phyloP scores from a whole-genome alignment of 2,888 invertebrate species.

The Malthinus flaveolus region DNA sequence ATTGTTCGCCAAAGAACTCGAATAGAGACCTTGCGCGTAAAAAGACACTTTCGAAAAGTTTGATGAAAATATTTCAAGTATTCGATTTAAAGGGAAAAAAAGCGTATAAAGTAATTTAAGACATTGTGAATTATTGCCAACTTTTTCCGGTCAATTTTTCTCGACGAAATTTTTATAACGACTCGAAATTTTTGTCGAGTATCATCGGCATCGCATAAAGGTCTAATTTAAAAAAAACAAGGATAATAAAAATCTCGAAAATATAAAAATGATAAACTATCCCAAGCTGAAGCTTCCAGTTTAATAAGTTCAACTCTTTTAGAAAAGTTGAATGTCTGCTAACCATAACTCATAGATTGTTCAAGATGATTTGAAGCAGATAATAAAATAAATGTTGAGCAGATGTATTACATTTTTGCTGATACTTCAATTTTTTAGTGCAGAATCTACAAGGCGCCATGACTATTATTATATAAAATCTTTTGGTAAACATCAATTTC shows the following conservation, averaged over 20 bases:
- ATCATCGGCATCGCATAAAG: too few species aligned
- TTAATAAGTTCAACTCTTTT: constrained; percentile 8
- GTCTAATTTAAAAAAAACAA: too few species aligned
- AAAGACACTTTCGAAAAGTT: constrained; percentile 26
- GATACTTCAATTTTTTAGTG: constrained; percentile 26
- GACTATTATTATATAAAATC: too few species aligned
- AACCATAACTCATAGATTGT: constrained; percentile 28
- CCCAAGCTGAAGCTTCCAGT: constrained; percentile 1
- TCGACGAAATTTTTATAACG: too few species aligned
- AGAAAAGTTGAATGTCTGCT: constrained; percentile 21
- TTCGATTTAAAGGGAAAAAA: neutral
- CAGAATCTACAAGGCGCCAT: constrained; percentile 25
- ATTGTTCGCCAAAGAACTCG: constrained; percentile 24
- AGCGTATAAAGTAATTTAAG: neutral
- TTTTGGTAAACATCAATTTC: too few species aligned
- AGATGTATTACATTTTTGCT: constrained; percentile 33
- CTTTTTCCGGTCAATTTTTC: neutral
- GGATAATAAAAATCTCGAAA: too few species aligned
- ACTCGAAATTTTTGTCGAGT: too few species aligned
- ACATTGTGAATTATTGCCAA: neutral
- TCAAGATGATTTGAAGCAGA: constrained; percentile 29
- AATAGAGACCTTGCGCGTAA: constrained; percentile 22
- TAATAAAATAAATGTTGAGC: constrained; percentile 33
- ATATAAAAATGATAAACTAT: constrained; percentile 6
- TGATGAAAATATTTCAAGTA: constrained; percentile 18